Conservation (phyloP, 1,140 invertebrate species). For the Nilaparvata lugens region DNA sequence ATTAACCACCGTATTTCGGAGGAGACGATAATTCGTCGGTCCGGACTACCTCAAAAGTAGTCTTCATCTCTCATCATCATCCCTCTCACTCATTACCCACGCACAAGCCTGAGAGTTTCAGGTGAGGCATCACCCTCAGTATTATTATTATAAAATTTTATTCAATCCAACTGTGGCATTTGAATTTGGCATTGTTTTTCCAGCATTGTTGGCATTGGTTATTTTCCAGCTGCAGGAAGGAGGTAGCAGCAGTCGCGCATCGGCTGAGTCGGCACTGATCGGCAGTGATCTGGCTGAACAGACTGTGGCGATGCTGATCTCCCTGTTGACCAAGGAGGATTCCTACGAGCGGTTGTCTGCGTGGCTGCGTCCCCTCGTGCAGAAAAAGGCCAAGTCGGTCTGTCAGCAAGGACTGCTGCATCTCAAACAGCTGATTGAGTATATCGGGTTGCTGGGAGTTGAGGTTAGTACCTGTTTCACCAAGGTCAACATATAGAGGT, state of each 20-base stretch:
- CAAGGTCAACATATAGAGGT: too few relatives aligned
- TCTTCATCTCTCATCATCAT: too few relatives aligned
- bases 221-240: constrained; percentile 5
- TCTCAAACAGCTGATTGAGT: constrained; percentile 57
- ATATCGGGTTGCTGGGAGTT: constrained; percentile 60
- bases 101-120: too few relatives aligned
- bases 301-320: constrained; percentile 55
- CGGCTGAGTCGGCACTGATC: constrained; percentile 22
- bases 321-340: constrained; percentile 62
- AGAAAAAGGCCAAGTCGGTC: constrained; percentile 50
- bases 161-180: background rate
- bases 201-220: background rate
- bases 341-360: constrained; percentile 52
- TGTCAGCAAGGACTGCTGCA: constrained; percentile 61
- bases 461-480: constrained; percentile 42
- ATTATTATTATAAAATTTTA: constrained; percentile 2
- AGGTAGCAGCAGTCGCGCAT: background rate
- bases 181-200: background rate
- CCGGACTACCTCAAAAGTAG: too few relatives aligned
- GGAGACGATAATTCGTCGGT: too few relatives aligned
- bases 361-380: constrained; percentile 48
- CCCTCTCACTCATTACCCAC: too few relatives aligned
- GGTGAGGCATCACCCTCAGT: too few relatives aligned
- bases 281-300: constrained; percentile 57
- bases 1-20: too few relatives aligned